Conservation (phyloP, 2,797 vertebrate species). For the Pipistrellus kuhlii region DNA sequence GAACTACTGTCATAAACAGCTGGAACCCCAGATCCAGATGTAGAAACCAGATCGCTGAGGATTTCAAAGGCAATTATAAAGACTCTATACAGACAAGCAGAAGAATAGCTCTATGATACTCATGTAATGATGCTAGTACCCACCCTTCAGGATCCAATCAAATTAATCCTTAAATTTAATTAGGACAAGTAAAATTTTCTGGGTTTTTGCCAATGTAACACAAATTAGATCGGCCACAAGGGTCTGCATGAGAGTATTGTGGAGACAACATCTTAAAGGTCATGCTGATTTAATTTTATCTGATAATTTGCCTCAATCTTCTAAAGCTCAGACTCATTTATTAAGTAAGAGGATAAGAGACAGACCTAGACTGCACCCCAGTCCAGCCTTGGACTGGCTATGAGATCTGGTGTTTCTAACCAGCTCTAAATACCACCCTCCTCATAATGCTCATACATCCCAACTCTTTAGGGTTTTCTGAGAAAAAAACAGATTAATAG, state of each 20-base stretch:
- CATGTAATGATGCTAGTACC: not conserved
- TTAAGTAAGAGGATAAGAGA: not conserved
- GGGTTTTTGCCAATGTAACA: not conserved
- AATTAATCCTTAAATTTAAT: slow-evolving; percentile 42
- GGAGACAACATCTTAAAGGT: not conserved
- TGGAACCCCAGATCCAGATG: not conserved
- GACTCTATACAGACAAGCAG: not conserved
- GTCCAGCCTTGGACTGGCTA: not conserved
- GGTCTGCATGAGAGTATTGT: not conserved
- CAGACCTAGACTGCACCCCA: too few relatives aligned
- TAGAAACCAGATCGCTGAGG: not conserved
- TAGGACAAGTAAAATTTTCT: not conserved
- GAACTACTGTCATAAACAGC: not conserved
- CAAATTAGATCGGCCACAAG: not conserved
- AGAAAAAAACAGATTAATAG: not conserved
- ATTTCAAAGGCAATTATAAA: not conserved
- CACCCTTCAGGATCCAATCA: not conserved
- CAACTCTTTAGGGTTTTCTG: not conserved
- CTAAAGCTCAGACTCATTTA: not conserved
- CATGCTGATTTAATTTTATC: not conserved
- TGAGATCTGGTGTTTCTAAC: not conserved
- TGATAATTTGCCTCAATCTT: not conserved
- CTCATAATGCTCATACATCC: not conserved
- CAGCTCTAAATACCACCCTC: not conserved
- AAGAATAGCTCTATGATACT: not conserved